phyloP scores from a whole-genome alignment of 2,113 vertebrate species.

The Bucco capensis region DNA sequence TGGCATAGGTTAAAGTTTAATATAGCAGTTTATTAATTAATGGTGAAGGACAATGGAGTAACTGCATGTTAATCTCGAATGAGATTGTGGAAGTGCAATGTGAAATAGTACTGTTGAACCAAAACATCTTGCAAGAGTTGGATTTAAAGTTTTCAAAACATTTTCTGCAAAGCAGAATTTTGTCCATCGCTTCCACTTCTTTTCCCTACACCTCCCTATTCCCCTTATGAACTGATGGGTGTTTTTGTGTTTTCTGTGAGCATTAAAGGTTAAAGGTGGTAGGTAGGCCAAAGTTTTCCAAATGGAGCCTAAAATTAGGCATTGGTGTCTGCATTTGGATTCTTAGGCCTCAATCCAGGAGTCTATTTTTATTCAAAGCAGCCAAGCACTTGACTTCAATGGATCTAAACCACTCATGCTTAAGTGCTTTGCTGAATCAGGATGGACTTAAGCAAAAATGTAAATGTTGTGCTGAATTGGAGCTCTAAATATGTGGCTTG shows the following conservation, averaged over 20 bases:
- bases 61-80: slow-evolving; percentile 3
- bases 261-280: slow-evolving; percentile 46
- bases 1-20: slow-evolving; percentile 41
- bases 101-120: neutral
- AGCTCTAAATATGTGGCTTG: slow-evolving; percentile 44
- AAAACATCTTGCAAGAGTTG: neutral
- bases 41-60: slow-evolving; percentile 27
- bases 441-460: slow-evolving; percentile 60
- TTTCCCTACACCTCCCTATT: neutral
- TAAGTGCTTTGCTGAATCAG: slow-evolving; percentile 66
- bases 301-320: slow-evolving; percentile 53
- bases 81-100: neutral
- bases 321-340: slow-evolving; percentile 39
- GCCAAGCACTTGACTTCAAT: slow-evolving; percentile 55
- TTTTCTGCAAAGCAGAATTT: neutral
- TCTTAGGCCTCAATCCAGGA: slow-evolving; percentile 38
- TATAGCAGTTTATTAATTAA: slow-evolving; percentile 63
- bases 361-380: slow-evolving; percentile 62
- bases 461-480: slow-evolving; percentile 44
- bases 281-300: slow-evolving; percentile 21
- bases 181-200: neutral
- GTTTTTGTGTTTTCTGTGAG: neutral
- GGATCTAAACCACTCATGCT: slow-evolving; percentile 33
- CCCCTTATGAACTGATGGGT: neutral
- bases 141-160: neutral